A percentile compares a stretch with the other conserved stretches of the same genome.
Evolutionary conservation across 1,140 invertebrate species (phyloP).

Genomic region (Drosophila grimshawi): DNA sequence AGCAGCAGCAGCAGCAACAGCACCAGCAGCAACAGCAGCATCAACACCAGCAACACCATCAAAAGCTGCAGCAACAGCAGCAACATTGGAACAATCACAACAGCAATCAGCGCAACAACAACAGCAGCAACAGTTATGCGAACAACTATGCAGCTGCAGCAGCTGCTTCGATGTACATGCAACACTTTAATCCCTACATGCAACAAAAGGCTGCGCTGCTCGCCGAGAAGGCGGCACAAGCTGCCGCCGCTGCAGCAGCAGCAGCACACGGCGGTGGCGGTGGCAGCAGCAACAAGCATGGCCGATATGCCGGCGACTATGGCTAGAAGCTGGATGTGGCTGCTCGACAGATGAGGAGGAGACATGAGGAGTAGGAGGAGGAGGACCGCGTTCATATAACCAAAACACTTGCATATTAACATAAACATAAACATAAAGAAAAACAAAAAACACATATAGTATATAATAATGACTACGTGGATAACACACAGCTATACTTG

Average conservation of each 20-base stretch:
- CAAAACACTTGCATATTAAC: slow-evolving; percentile 62
- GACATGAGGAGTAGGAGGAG: neutral
- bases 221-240: slow-evolving; percentile 67
- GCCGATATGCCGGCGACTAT: slow-evolving; percentile 69
- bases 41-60: slow-evolving; percentile 46
- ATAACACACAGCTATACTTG: slow-evolving; percentile 49
- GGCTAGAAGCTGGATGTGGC: slow-evolving; percentile 35
- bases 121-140: slow-evolving; percentile 53
- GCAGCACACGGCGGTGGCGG: slow-evolving; percentile 18
- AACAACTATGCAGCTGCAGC: slow-evolving; percentile 73
- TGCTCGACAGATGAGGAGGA: too few relatives aligned
- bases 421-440: neutral
- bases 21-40: slow-evolving; percentile 52
- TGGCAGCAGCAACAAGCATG: slow-evolving; percentile 58
- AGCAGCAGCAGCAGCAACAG: slow-evolving; percentile 42
- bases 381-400: slow-evolving; percentile 21
- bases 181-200: slow-evolving; percentile 78
- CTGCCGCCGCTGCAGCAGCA: slow-evolving; percentile 55
- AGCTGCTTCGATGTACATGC: slow-evolving; percentile 77
- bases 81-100: slow-evolving; percentile 40
- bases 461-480: slow-evolving; percentile 35
- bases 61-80: slow-evolving; percentile 6
- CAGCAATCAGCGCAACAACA: slow-evolving; percentile 28
- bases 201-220: slow-evolving; percentile 71
- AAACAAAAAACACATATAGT: slow-evolving; percentile 33